Evolutionary conservation across 2,797 vertebrate species (phyloP), one percentile per base, ranked within the genome.

Genomic region (Chaunax sp.): DNA sequence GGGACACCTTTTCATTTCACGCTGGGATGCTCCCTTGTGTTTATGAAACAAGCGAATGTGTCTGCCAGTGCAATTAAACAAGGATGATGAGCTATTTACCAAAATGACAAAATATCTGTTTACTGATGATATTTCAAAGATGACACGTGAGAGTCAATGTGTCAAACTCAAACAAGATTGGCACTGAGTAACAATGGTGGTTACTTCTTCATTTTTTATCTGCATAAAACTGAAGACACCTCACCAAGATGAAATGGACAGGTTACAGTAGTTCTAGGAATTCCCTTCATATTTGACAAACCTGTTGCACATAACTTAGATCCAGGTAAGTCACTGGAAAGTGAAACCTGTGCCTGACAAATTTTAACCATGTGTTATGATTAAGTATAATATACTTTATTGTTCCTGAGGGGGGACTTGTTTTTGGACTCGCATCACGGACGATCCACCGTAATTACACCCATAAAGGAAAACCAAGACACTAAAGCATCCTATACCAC

Each of bases 1-100:
- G 93, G 93, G 92, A 92, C 94, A 94, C 93, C 94, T 95, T 94
- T 95, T 97, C 95, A 97, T 98, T 97, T 97, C 95, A 97, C 89
- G 92, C 93, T 82, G 72, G 63, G 83, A 87, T 97, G 95, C 93
- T 89, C 92, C 77, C 69, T 84, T 71, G 90, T 94, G 90, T 95
- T 95, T 94, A 94, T 94, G 84, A 18, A 93, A 88, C 73, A 69
- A 71, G 89, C 73, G 87, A 90, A 64, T 76, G 84, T 78, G 72
- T 89, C 90, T 85, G 85, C 28, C 72, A 73, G 71, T 72, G 79
- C 72, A 71, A 35, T 82, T 77, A 78, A 89, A 91, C 66, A 54
- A 52, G 76, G 78, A 81, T 75, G 84, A 83, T 70, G 77, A 78
- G 72, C 66, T 84, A 46, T 78, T 81, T 78, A 64, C 22, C 30